Conservation (phyloP, 2,888 invertebrate species). For the Synanthedon formicaeformis region DNA sequence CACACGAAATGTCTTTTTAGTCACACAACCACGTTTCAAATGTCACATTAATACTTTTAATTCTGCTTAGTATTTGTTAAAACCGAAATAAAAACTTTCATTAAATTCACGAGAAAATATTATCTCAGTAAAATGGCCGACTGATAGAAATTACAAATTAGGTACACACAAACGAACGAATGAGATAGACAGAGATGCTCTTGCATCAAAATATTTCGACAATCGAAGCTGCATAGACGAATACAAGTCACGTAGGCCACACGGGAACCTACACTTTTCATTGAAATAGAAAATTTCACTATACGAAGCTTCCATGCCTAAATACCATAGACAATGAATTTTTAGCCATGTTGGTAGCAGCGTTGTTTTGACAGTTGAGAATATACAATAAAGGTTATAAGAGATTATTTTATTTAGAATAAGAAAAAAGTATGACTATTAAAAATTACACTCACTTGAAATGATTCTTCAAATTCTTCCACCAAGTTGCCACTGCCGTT, state of each 20-base stretch:
- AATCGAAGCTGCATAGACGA: conserved; percentile 49
- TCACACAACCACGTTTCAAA: neutral
- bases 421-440: neutral
- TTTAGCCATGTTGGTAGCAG: conserved; percentile 45
- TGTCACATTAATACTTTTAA: neutral
- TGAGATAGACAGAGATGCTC: conserved; percentile 41
- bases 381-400: conserved; percentile 33
- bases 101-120: conserved; percentile 53
- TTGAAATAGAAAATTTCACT: conserved; percentile 26
- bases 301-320: conserved; percentile 51
- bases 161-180: too few species aligned
- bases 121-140: conserved; percentile 68
- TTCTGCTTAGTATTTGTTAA: conserved; percentile 9
- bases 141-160: conserved; percentile 8
- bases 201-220: conserved; percentile 46
- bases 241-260: conserved; percentile 60
- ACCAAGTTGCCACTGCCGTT: conserved; percentile 88
- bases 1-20: conserved; percentile 19
- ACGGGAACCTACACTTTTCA: conserved; percentile 23
- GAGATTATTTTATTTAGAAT: conserved; percentile 5
- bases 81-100: conserved; percentile 28
- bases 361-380: conserved; percentile 39
- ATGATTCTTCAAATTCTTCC: conserved; percentile 91
- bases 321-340: conserved; percentile 32
- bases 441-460: conserved; percentile 73